phyloP scores from a whole-genome alignment of 1,140 invertebrate species.

The Sycobia sp. region DNA sequence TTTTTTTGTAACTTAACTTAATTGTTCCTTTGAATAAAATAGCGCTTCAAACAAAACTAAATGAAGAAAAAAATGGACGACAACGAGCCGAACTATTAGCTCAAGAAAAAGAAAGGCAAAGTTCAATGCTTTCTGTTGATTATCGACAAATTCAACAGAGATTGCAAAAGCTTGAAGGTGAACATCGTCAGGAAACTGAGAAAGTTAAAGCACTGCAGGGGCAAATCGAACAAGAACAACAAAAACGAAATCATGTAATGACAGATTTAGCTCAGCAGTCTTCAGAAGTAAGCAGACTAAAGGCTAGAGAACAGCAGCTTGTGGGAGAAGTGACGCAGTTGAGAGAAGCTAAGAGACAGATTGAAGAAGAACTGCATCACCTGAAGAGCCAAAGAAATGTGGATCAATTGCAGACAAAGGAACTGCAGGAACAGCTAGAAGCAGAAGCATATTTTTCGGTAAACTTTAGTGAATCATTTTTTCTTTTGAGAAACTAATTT shows the following conservation, averaged over 20 bases:
- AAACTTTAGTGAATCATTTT: conserved; percentile 9
- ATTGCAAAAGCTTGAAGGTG: conserved; percentile 86
- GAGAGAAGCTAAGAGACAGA: conserved; percentile 71
- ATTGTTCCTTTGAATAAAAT: conserved; percentile 37
- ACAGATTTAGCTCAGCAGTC: conserved; percentile 74
- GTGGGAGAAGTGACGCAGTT: conserved; percentile 73
- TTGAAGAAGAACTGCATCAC: conserved; percentile 82
- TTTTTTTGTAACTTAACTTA: background rate
- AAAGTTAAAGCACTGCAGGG: conserved; percentile 82
- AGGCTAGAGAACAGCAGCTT: conserved; percentile 77
- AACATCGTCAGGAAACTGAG: conserved; percentile 85
- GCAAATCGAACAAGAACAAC: conserved; percentile 88
- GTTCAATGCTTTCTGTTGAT: conserved; percentile 92
- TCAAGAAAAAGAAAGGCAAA: conserved; percentile 91
- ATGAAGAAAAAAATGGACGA: conserved; percentile 84
- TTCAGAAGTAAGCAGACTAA: conserved; percentile 75
- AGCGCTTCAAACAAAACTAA: conserved; percentile 89
- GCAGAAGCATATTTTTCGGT: conserved; percentile 90
- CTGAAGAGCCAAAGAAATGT: conserved; percentile 75
- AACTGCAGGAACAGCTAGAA: conserved; percentile 91
- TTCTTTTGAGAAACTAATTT: background rate
- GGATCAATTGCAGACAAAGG: conserved; percentile 84
- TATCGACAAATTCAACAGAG: conserved; percentile 89
- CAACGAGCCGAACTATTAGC: conserved; percentile 82
- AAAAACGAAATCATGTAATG: conserved; percentile 75